phyloP scores from a whole-genome alignment of 1,140 invertebrate genomes.

The Drosophila parvula region DNA sequence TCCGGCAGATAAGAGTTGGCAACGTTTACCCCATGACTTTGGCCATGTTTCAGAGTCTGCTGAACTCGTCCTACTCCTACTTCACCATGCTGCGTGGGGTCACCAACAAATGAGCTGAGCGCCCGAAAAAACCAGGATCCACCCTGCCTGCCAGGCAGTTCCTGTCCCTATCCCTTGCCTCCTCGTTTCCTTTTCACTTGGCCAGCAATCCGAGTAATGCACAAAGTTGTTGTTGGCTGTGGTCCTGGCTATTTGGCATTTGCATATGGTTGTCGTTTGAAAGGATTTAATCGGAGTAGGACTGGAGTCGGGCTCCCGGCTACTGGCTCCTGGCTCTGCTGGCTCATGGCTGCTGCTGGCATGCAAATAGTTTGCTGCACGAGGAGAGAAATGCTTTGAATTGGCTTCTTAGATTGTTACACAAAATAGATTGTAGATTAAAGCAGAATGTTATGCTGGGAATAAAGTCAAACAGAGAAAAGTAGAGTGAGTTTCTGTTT shows the following conservation, averaged over 20 bases:
- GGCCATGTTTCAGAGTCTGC: conserved; percentile 80
- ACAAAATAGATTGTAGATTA: conserved; percentile 54
- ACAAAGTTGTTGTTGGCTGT: conserved; percentile 66
- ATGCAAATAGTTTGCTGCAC: conserved; percentile 44
- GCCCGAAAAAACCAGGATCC: conserved; percentile 51
- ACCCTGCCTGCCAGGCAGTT: neutral
- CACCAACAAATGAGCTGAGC: conserved; percentile 76
- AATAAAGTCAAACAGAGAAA: conserved; percentile 30
- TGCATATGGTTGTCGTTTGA: conserved; percentile 77
- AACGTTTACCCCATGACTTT: conserved; percentile 83
- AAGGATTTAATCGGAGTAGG: conserved; percentile 76
- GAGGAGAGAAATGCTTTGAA: conserved; percentile 38
- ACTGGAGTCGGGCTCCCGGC: conserved; percentile 32
- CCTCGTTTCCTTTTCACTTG: conserved; percentile 13
- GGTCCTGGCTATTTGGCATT: conserved; percentile 55
- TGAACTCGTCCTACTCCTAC: conserved; percentile 82
- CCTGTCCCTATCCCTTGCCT: neutral
- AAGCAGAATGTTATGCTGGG: conserved; percentile 42
- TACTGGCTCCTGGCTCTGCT: conserved; percentile 1
- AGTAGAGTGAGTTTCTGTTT: neutral
- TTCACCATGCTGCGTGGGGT: conserved; percentile 79
- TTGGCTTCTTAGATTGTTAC: conserved; percentile 52
- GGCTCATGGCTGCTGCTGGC: conserved; percentile 27
- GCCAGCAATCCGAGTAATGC: conserved; percentile 76
- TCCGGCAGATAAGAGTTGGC: conserved; percentile 74